Evolutionary conservation across 2,113 vertebrate genomes (phyloP).

Genomic region (Antidorcas marsupialis): DNA sequence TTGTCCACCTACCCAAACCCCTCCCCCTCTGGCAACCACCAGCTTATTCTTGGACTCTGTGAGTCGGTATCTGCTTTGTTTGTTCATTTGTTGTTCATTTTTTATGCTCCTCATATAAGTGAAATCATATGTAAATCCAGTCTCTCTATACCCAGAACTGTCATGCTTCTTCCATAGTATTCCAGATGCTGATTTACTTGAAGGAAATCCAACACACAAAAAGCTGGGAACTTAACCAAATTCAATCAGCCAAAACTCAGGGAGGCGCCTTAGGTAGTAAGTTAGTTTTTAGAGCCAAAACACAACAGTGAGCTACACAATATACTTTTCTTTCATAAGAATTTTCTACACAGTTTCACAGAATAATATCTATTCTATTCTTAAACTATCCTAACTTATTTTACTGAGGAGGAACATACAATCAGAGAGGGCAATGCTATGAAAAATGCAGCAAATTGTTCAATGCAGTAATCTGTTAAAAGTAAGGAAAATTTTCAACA

Average conservation of each 20-base stretch:
- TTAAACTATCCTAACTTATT: background rate
- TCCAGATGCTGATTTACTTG: background rate
- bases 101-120: background rate
- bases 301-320: background rate
- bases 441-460: background rate
- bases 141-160: background rate
- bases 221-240: background rate
- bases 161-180: background rate
- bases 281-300: background rate
- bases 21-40: background rate
- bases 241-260: background rate
- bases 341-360: background rate
- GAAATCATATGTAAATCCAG: background rate
- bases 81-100: background rate
- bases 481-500: background rate
- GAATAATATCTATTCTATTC: background rate
- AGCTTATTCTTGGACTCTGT: background rate
- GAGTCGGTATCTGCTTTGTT: background rate
- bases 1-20: background rate
- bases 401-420: background rate
- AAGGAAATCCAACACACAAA: background rate
- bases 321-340: background rate
- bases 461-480: background rate
- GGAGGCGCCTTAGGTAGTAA: background rate
- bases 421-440: background rate